These are phyloP conservation scores for Enteromius argenteus DNA, from an alignment of 2,797 vertebrate species.

Conservation along the genomic window DNA sequence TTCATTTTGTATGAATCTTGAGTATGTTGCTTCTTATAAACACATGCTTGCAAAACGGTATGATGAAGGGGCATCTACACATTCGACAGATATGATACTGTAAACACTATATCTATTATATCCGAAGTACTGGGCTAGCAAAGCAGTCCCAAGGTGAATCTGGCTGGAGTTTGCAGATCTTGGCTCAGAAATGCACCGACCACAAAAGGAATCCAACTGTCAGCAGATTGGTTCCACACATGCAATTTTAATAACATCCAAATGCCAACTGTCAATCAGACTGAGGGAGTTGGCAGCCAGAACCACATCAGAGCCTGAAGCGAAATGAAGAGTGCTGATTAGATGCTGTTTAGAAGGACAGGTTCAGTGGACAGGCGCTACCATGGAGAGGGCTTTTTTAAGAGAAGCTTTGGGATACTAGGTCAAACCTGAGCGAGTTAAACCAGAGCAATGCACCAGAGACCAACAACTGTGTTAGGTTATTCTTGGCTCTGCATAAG, in stretches of 20 bases:
- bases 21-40: background rate
- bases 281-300: slow-evolving; percentile 14
- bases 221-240: slow-evolving; percentile 55
- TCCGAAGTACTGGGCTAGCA: background rate
- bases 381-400: slow-evolving; percentile 4
- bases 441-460: slow-evolving; percentile 37
- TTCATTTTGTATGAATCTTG: background rate
- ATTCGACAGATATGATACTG: slow-evolving; percentile 21
- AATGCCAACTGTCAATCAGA: slow-evolving; percentile 42
- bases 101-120: slow-evolving; percentile 17
- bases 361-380: slow-evolving; percentile 5
- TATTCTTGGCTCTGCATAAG: slow-evolving; percentile 44
- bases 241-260: slow-evolving; percentile 61
- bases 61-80: background rate
- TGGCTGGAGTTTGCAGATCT: slow-evolving; percentile 12
- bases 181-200: slow-evolving; percentile 27
- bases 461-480: slow-evolving; percentile 41
- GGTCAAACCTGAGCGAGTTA: slow-evolving; percentile 28
- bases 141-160: slow-evolving; percentile 26
- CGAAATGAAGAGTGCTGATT: slow-evolving; percentile 6
- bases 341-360: background rate
- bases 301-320: slow-evolving; percentile 27
- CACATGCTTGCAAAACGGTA: background rate
- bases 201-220: slow-evolving; percentile 54
- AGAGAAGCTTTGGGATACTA: slow-evolving; percentile 25